These are phyloP conservation scores for Minunthozetes semirufus DNA, from an alignment of 2,888 invertebrate species.

Conservation along the genomic window DNA sequence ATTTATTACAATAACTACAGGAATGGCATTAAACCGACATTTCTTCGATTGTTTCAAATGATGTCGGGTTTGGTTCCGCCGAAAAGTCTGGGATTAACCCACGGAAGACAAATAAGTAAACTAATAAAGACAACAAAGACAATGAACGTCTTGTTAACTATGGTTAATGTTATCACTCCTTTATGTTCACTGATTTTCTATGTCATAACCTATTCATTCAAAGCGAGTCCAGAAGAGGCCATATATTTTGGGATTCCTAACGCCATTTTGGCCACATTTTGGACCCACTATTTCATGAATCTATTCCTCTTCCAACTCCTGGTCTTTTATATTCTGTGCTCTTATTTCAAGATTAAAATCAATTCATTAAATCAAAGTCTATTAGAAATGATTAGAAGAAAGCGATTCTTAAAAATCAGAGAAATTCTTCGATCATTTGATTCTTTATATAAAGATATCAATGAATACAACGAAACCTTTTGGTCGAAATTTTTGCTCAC, in stretches of 20 bases:
- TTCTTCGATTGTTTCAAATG: neutral
- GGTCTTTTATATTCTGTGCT: neutral
- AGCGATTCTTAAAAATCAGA: neutral
- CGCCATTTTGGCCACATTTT: no score
- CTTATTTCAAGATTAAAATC: neutral
- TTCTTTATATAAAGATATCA: neutral
- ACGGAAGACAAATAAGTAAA: neutral
- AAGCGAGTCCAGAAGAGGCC: no score
- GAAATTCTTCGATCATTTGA: no score
- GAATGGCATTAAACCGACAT: conserved; percentile 1
- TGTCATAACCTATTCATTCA: no score
- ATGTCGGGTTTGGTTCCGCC: conserved; percentile 3
- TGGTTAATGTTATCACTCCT: no score
- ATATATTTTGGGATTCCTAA: neutral
- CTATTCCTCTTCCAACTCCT: neutral
- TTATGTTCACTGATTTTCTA: no score
- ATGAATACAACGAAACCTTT: no score
- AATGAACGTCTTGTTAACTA: no score
- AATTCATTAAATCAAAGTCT: neutral
- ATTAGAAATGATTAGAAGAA: no score
- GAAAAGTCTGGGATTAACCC: neutral
- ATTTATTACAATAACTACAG: neutral
- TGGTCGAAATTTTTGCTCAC: no score
- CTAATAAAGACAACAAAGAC: neutral
- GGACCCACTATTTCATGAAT: no score